These are phyloP conservation scores for Sardinella longiceps DNA, from an alignment of 2,797 vertebrate genomes.

Conservation along the genomic window DNA sequence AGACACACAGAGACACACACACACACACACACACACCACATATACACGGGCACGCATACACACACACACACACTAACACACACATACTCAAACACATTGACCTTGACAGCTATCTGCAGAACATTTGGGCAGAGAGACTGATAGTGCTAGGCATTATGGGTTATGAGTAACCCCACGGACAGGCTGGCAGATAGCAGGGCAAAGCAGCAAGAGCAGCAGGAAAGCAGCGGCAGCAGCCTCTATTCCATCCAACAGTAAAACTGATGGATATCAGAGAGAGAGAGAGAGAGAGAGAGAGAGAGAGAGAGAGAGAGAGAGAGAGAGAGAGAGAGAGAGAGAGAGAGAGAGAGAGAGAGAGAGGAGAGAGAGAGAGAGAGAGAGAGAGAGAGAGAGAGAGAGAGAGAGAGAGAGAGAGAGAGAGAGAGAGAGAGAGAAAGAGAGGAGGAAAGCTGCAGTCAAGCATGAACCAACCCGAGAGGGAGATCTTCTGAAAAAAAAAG, in stretches of 20 bases:
- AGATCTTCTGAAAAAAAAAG: background rate
- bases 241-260: background rate
- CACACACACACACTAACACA: conserved; percentile 2
- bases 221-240: background rate
- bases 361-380: background rate
- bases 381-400: too few species aligned
- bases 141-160: conserved; percentile 8
- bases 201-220: too few species aligned
- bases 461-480: background rate
- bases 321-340: too few species aligned
- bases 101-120: conserved; percentile 48
- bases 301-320: too few species aligned
- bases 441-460: background rate
- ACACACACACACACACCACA: background rate
- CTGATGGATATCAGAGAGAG: conserved; percentile 12
- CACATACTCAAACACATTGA: conserved; percentile 23
- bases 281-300: too few species aligned
- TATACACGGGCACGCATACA: background rate
- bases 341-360: too few species aligned
- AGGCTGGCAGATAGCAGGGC: background rate
- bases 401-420: too few species aligned
- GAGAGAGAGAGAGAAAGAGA: too few species aligned
- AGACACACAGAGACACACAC: background rate
- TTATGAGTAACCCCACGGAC: background rate
- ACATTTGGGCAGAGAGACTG: conserved; percentile 21